Base-by-base conservation (phyloP, 2,888 invertebrate species). In the Oscheius onirici region DNA sequence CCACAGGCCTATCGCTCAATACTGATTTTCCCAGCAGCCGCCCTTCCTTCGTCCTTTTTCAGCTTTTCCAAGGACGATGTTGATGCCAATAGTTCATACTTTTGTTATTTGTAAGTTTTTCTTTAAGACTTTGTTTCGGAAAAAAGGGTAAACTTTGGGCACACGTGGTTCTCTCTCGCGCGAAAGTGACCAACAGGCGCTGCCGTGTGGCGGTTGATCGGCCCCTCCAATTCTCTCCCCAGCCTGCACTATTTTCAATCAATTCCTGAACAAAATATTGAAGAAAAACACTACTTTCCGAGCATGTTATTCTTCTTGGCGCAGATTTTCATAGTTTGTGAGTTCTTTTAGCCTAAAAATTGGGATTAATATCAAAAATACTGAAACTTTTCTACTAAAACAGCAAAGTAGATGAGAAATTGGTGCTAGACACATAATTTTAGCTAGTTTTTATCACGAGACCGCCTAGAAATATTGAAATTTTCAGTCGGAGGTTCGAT, bases 401-500 rank as follows among this genome's bases (percentile, higher is more conserved):
- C n/a, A n/a, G n/a, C n/a, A n/a, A 8, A 3, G 20, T 49, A 3
- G 49, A 8, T n/a, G n/a, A n/a, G n/a, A n/a, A n/a, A n/a, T n/a
- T n/a, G n/a, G 26, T 20, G 3, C 15, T 54, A 22, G n/a, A n/a
- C n/a, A n/a, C n/a, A n/a, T n/a, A n/a, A n/a, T n/a, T n/a, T n/a
- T n/a, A n/a, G n/a, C n/a, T n/a, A n/a, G n/a, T n/a, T n/a, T n/a
- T n/a, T n/a, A n/a, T n/a, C n/a, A n/a, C n/a, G n/a, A n/a, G n/a
- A n/a, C n/a, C n/a, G n/a, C n/a, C n/a, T n/a, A n/a, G n/a, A n/a
- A n/a, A n/a, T n/a, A n/a, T n/a, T n/a, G n/a, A n/a, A n/a, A 63
- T 66, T 78, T 76, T 51, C 77, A 79, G 80, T 85, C 44, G 83
- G 83, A 55, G 84, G 87, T 61, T 78, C 85, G 44, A 83, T 88